These are phyloP conservation scores for Linhomoeus sp. DNA, from an alignment of 2,888 invertebrate genomes.

Conservation along the genomic window DNA sequence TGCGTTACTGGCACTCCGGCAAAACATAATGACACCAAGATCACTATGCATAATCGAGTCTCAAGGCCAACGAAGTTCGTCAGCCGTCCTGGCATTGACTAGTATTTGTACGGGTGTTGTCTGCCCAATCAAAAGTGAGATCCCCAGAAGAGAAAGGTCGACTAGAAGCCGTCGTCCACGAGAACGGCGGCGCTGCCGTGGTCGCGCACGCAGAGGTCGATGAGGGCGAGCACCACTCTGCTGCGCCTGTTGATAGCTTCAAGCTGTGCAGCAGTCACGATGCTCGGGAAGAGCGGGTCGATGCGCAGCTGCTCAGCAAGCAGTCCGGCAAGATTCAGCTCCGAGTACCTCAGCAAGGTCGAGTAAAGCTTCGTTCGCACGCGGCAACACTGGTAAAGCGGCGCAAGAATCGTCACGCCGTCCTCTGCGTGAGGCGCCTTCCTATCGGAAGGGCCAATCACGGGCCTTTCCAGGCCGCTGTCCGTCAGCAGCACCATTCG, in stretches of 20 bases:
- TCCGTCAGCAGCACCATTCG: slow-evolving; percentile 59
- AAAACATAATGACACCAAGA: too few species aligned
- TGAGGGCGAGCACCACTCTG: too few species aligned
- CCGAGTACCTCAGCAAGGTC: background rate
- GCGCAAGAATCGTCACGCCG: slow-evolving; percentile 71
- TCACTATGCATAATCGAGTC: too few species aligned
- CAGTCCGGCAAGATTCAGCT: background rate
- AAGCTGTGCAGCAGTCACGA: too few species aligned
- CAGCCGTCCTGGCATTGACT: too few species aligned
- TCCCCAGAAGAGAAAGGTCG: too few species aligned
- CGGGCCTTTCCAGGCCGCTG: slow-evolving; percentile 55
- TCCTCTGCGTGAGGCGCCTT: slow-evolving; percentile 52
- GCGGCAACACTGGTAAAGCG: slow-evolving; percentile 69
- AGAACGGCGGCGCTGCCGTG: slow-evolving; percentile 4
- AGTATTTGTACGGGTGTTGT: too few species aligned
- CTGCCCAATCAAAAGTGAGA: too few species aligned
- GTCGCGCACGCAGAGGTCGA: slow-evolving; percentile 1
- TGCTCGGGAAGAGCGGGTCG: slow-evolving; percentile 6
- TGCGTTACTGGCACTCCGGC: too few species aligned
- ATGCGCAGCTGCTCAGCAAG: background rate
- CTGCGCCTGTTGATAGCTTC: too few species aligned
- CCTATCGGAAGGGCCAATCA: background rate
- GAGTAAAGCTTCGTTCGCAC: slow-evolving; percentile 3
- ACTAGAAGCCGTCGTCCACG: slow-evolving; percentile 4
- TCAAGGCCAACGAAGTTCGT: too few species aligned